These are phyloP conservation scores for Microplitis manilae DNA, from an alignment of 2,888 invertebrate genomes.

Conservation along the genomic window DNA sequence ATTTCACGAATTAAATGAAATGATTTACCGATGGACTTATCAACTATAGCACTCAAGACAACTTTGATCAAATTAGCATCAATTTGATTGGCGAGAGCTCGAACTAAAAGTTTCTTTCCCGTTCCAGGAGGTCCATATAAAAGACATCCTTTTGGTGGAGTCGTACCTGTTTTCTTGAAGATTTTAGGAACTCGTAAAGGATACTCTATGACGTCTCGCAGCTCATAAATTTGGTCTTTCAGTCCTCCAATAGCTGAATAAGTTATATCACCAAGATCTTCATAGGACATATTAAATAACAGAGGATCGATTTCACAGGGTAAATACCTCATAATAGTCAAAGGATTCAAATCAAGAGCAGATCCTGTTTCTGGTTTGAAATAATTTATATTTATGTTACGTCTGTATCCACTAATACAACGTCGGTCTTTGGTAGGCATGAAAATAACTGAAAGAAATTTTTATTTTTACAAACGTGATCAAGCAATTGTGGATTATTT, in stretches of 20 bases:
- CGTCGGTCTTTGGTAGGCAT: no score
- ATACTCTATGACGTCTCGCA: conserved; percentile 97
- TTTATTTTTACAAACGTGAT: conserved; percentile 30
- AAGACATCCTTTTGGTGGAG: conserved; percentile 98
- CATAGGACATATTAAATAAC: conserved; percentile 99
- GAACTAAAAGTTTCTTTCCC: conserved; percentile 95
- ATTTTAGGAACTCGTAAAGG: conserved; percentile 97
- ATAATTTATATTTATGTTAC: no score
- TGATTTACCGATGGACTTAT: conserved; percentile 99
- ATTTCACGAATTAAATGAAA: conserved; percentile 98
- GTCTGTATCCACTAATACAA: no score
- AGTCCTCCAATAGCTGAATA: conserved; percentile 98
- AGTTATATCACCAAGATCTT: conserved; percentile 97
- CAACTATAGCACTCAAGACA: conserved; percentile 99
- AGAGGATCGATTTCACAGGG: conserved; percentile 97
- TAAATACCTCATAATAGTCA: conserved; percentile 98
- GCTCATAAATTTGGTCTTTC: conserved; percentile 96
- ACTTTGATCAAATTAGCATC: conserved; percentile 99
- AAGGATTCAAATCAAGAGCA: no score
- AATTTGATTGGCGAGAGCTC: conserved; percentile 97
- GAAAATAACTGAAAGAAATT: no score
- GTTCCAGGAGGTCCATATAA: conserved; percentile 98
- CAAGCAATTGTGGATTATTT: conserved; percentile 21
- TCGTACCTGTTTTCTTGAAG: no score
- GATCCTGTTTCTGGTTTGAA: no score